These are phyloP conservation scores for Hippocampus barbouri DNA, from an alignment of 2,113 vertebrate genomes.

Conservation along the genomic window DNA sequence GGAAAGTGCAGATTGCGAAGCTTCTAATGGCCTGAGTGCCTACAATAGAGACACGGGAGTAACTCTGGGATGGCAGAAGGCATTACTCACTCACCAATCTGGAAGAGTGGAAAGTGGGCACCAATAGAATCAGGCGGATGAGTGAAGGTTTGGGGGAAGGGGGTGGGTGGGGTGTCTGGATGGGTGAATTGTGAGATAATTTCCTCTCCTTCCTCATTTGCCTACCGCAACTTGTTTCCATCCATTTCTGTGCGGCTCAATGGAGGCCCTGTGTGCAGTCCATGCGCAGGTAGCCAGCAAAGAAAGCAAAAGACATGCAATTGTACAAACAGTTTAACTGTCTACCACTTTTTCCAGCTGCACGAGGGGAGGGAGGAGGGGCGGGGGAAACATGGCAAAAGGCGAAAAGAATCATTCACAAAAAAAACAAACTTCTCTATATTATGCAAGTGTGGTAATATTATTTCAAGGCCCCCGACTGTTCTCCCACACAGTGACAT, in stretches of 20 bases:
- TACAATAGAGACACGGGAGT: slow-evolving; percentile 46
- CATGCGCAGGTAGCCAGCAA: slow-evolving; percentile 27
- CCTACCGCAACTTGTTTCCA: slow-evolving; percentile 69
- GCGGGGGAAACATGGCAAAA: slow-evolving; percentile 20
- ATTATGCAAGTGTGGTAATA: slow-evolving; percentile 1
- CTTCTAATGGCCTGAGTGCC: slow-evolving; percentile 33
- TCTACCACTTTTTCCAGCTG: slow-evolving; percentile 55
- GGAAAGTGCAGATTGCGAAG: neutral
- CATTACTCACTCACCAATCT: slow-evolving; percentile 70
- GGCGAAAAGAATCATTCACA: slow-evolving; percentile 39
- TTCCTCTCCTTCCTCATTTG: slow-evolving; percentile 69
- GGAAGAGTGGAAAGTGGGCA: slow-evolving; percentile 74
- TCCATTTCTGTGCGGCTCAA: slow-evolving; percentile 29
- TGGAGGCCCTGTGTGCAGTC: slow-evolving; percentile 17
- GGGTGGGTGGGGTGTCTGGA: neutral
- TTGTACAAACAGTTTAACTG: slow-evolving; percentile 28
- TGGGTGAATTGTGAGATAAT: slow-evolving; percentile 73
- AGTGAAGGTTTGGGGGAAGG: slow-evolving; percentile 15
- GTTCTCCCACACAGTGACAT: slow-evolving; percentile 8
- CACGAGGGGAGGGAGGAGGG: neutral
- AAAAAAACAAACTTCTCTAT: slow-evolving; percentile 54
- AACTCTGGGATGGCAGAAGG: slow-evolving; percentile 47
- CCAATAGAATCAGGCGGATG: slow-evolving; percentile 57
- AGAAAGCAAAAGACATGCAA: slow-evolving; percentile 14
- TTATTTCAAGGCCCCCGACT: slow-evolving; percentile 2